Percentiles rank a stretch among this genome's conserved stretches.
phyloP scores from a whole-genome alignment of 2,888 invertebrate species.

The Patella pellucida region DNA sequence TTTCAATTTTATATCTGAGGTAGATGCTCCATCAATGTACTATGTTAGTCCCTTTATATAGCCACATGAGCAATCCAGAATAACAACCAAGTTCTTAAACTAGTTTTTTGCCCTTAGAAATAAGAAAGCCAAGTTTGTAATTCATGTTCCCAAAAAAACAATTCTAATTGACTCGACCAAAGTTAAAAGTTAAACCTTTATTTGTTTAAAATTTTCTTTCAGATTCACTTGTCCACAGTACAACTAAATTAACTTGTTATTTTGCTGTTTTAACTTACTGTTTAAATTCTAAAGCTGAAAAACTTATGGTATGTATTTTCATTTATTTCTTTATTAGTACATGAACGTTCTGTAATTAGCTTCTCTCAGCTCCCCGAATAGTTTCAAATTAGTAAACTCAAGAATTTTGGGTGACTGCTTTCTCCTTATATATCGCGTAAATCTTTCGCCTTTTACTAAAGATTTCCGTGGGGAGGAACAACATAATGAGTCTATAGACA shows the following conservation, averaged over 20 bases:
- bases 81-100: neutral
- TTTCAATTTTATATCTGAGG: neutral
- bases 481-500: too few relatives aligned
- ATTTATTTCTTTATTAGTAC: neutral
- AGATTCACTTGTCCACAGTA: constrained; percentile 80
- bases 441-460: too few relatives aligned
- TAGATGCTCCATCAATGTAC: neutral
- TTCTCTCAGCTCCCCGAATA: too few relatives aligned
- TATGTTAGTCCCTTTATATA: too few relatives aligned
- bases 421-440: too few relatives aligned
- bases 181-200: constrained; percentile 17
- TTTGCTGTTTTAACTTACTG: constrained; percentile 93
- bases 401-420: too few relatives aligned
- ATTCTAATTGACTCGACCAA: neutral
- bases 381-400: too few relatives aligned
- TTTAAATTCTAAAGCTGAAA: constrained; percentile 89
- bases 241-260: constrained; percentile 91
- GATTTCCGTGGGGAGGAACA: too few relatives aligned
- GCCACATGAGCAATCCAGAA: neutral
- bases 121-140: constrained; percentile 10
- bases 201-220: constrained; percentile 32
- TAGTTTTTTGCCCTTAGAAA: constrained; percentile 12
- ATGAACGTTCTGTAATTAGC: neutral
- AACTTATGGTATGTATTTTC: constrained; percentile 83
- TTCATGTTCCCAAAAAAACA: neutral